Conservation (phyloP, 1,140 invertebrate species). For the Mycetomoellerius zeteki region DNA sequence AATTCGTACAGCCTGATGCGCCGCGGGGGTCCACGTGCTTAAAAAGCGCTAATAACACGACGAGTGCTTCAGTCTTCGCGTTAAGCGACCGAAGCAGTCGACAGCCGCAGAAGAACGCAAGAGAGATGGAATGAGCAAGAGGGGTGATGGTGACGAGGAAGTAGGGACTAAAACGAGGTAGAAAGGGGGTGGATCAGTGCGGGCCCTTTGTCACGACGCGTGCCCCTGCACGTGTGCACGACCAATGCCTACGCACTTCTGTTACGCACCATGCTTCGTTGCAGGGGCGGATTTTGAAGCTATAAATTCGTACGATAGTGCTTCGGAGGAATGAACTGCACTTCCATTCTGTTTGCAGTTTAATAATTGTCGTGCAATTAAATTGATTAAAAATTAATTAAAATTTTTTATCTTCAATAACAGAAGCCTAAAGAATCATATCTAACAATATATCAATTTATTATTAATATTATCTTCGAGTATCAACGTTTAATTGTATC, state of each 20-base stretch:
- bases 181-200: constrained; percentile 77
- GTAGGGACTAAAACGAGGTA: constrained; percentile 60
- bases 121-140: constrained; percentile 50
- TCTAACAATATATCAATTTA: not conserved
- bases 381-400: not conserved
- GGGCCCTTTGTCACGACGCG: constrained; percentile 83
- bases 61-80: constrained; percentile 63
- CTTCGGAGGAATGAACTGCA: not conserved
- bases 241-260: constrained; percentile 81
- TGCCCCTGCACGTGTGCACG: constrained; percentile 84
- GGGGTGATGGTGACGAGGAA: constrained; percentile 40
- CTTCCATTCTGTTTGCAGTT: not conserved
- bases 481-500: not conserved
- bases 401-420: not conserved
- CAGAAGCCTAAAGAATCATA: not conserved
- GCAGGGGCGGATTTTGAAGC: constrained; percentile 61
- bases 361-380: not conserved
- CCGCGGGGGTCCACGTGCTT: constrained; percentile 53
- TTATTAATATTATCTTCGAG: constrained; percentile 1
- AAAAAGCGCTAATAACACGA: constrained; percentile 68
- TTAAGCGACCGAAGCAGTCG: constrained; percentile 52
- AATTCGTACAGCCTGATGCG: constrained; percentile 46
- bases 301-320: constrained; percentile 36
- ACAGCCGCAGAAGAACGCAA: constrained; percentile 30
- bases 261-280: constrained; percentile 67